These are phyloP conservation scores for Electrophaes corylata DNA, from an alignment of 2,888 invertebrate genomes.

Conservation along the genomic window DNA sequence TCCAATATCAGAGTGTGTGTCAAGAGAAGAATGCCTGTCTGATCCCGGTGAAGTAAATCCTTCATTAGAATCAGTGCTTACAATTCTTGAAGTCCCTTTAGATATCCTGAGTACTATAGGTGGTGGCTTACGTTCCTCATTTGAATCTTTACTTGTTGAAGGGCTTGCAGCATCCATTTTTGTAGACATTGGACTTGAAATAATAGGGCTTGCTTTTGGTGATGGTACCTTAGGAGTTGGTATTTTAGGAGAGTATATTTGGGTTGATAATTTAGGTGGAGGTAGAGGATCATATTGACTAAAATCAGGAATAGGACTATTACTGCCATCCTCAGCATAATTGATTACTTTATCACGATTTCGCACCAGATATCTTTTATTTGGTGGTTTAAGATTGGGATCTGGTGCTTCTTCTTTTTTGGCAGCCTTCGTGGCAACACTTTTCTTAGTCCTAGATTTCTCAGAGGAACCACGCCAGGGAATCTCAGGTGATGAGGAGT, in stretches of 20 bases:
- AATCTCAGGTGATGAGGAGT: constrained; percentile 78
- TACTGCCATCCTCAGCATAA: constrained; percentile 86
- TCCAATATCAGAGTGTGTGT: constrained; percentile 73
- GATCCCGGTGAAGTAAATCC: constrained; percentile 83
- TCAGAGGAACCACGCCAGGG: constrained; percentile 76
- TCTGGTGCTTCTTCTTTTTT: constrained; percentile 71
- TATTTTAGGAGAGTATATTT: constrained; percentile 42
- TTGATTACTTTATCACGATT: constrained; percentile 86
- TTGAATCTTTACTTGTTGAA: constrained; percentile 75
- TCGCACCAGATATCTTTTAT: constrained; percentile 79
- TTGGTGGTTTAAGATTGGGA: constrained; percentile 76
- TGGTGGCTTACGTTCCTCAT: constrained; percentile 85
- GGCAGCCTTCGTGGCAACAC: constrained; percentile 73
- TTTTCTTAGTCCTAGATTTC: constrained; percentile 71
- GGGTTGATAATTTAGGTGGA: constrained; percentile 47
- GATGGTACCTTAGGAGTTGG: constrained; percentile 64
- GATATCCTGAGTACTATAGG: constrained; percentile 95
- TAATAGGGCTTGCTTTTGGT: constrained; percentile 76
- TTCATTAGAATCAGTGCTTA: constrained; percentile 87
- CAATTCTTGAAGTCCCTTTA: constrained; percentile 87
- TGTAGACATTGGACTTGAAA: constrained; percentile 66
- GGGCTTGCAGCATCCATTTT: constrained; percentile 75
- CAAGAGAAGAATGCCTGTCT: constrained; percentile 79
- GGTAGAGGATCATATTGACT: constrained; percentile 62
- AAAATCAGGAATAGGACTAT: constrained; percentile 79